Evolutionary conservation across 2,797 vertebrate species (phyloP).

Genomic region (Arctocebus calabarensis): DNA sequence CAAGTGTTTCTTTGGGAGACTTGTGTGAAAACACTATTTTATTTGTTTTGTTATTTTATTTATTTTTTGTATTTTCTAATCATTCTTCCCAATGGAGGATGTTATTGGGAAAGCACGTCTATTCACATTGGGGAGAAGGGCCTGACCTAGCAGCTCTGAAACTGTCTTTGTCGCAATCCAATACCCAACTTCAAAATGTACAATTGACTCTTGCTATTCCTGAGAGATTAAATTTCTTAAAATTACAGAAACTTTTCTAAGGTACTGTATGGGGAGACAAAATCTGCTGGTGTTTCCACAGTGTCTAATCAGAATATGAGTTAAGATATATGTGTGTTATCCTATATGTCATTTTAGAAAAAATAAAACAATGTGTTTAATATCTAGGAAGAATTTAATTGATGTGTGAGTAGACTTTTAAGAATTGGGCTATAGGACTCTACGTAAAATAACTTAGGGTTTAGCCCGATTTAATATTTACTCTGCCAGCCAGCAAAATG

Average conservation of each 20-base stretch:
- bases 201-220: conserved; percentile 88
- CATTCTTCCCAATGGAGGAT: conserved; percentile 89
- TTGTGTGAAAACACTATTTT: conserved; percentile 55
- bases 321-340: background rate
- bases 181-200: conserved; percentile 92
- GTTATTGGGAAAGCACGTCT: conserved; percentile 92
- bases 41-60: conserved; percentile 67
- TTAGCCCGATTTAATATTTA: conserved; percentile 46
- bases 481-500: conserved; percentile 38
- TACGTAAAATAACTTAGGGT: conserved; percentile 20
- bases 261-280: background rate
- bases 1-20: conserved; percentile 62
- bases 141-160: conserved; percentile 90
- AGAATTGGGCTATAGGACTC: background rate
- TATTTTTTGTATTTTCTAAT: conserved; percentile 81
- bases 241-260: conserved; percentile 56
- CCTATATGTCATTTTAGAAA: conserved; percentile 50
- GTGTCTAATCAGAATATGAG: background rate
- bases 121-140: conserved; percentile 91
- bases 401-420: conserved; percentile 41
- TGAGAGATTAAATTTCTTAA: conserved; percentile 82
- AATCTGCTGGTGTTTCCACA: background rate
- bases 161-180: conserved; percentile 93
- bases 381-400: conserved; percentile 48
- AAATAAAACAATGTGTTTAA: conserved; percentile 16